phyloP scores from a whole-genome alignment of 2,888 invertebrate species.

The Melitaea athalia region DNA sequence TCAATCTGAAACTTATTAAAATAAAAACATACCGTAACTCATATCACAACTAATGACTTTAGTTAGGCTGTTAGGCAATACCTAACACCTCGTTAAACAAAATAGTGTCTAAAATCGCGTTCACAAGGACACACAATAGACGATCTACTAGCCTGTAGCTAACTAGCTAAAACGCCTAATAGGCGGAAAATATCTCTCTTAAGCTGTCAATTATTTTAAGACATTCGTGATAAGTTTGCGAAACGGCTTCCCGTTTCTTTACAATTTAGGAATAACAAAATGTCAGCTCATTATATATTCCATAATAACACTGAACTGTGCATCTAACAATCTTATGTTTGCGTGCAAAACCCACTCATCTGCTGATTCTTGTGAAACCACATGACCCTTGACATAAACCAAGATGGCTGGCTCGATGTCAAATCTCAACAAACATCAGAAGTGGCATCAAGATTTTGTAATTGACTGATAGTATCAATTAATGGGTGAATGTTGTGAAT shows the following conservation, averaged over 20 bases:
- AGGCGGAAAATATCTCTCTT: conserved; percentile 28
- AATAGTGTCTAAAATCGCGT: neutral
- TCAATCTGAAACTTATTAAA: neutral
- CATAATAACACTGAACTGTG: conserved; percentile 40
- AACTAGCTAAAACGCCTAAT: conserved; percentile 26
- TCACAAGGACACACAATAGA: conserved; percentile 5
- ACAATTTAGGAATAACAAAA: conserved; percentile 33
- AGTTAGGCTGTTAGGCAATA: neutral
- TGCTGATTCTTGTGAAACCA: conserved; percentile 61
- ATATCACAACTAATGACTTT: neutral
- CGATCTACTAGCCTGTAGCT: conserved; percentile 1
- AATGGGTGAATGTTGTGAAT: neutral
- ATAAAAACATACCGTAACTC: too few relatives aligned
- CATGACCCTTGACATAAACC: conserved; percentile 72
- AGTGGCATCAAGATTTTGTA: conserved; percentile 9
- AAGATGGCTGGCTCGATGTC: conserved; percentile 73
- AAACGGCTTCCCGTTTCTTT: conserved; percentile 30
- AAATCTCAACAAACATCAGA: conserved; percentile 48
- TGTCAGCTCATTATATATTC: conserved; percentile 41
- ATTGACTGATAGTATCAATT: conserved; percentile 2
- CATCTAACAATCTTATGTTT: conserved; percentile 39
- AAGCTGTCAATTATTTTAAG: conserved; percentile 33
- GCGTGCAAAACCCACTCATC: conserved; percentile 56
- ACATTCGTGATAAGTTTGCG: conserved; percentile 31
- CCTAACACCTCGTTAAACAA: neutral